Evolutionary conservation across 2,113 vertebrate species (phyloP).

Genomic region (Panthera leo): DNA sequence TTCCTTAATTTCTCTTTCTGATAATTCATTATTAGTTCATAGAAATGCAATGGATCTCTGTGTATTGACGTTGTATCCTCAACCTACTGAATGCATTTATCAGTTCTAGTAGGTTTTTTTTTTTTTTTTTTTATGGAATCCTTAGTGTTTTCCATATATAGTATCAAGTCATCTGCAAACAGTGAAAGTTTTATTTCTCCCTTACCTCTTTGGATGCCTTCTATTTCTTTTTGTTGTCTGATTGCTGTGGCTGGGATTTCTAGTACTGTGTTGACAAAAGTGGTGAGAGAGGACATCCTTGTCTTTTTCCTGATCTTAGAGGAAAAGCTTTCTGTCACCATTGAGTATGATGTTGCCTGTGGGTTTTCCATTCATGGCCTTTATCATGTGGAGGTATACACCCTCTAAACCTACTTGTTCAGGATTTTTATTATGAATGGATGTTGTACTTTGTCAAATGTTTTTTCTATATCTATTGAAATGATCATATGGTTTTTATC

Average conservation of each 20-base stretch:
- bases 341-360: background rate
- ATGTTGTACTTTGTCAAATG: background rate
- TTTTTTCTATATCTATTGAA: background rate
- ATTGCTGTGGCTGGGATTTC: background rate
- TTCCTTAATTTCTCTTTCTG: background rate
- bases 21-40: background rate
- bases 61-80: background rate
- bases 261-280: background rate
- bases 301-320: background rate
- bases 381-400: background rate
- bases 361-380: background rate
- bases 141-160: background rate
- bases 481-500: background rate
- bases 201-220: background rate
- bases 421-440: background rate
- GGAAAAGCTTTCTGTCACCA: background rate
- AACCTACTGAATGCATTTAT: background rate
- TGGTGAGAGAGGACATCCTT: background rate
- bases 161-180: background rate
- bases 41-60: background rate
- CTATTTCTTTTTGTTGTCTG: background rate
- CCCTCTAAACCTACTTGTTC: background rate
- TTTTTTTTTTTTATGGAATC: background rate
- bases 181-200: background rate
- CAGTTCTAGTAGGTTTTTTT: background rate